phyloP scores from a whole-genome alignment of 2,888 invertebrate genomes.

The Horisme vitalbata region DNA sequence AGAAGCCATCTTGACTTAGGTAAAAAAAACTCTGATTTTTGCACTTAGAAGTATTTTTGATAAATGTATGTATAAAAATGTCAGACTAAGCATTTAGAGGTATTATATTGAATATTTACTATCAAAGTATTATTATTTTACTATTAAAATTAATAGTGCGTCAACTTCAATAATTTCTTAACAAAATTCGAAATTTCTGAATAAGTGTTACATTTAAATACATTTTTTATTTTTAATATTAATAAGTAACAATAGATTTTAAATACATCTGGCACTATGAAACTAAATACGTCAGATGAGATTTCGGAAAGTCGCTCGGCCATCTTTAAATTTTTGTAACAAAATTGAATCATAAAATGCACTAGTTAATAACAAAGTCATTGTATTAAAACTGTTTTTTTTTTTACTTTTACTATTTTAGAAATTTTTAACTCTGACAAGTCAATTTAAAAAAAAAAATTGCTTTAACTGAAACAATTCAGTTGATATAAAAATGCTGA shows the following conservation, averaged over 20 bases:
- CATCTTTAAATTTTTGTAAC: not conserved
- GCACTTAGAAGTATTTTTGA: no score
- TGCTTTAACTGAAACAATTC: no score
- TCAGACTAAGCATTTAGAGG: slow-evolving; percentile 7
- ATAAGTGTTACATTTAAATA: slow-evolving; percentile 34
- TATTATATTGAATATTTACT: slow-evolving; percentile 3
- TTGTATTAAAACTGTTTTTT: no score
- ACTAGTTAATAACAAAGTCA: no score
- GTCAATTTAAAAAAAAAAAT: no score
- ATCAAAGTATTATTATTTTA: slow-evolving; percentile 5
- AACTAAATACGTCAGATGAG: slow-evolving; percentile 18
- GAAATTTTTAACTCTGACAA: no score
- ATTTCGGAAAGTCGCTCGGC: slow-evolving; percentile 16
- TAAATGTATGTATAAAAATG: no score
- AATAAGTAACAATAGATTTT: slow-evolving; percentile 55
- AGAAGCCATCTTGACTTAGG: no score
- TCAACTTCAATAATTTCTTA: slow-evolving; percentile 41
- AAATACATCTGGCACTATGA: slow-evolving; percentile 57
- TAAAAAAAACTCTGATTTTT: no score
- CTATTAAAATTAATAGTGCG: slow-evolving; percentile 25
- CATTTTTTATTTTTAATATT: slow-evolving; percentile 45
- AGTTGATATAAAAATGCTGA: no score
- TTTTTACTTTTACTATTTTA: no score
- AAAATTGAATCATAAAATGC: not conserved
- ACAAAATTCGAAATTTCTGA: slow-evolving; percentile 26